Evolutionary conservation across 1,140 invertebrate genomes (phyloP).

Genomic region (Bombus affinis): DNA sequence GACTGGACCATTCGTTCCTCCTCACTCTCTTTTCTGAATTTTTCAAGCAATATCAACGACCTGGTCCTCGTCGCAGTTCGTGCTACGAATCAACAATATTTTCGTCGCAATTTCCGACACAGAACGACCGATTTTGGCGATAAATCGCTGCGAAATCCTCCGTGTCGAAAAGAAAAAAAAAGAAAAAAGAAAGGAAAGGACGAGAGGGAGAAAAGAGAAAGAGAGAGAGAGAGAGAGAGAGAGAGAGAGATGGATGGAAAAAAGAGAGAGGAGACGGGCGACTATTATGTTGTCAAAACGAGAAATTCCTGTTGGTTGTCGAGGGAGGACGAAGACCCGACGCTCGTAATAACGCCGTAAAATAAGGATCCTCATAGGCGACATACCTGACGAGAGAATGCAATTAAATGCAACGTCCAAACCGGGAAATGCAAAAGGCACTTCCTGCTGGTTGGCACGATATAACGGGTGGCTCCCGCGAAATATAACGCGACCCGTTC

Average conservation of each 20-base stretch:
- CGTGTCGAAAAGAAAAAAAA: background rate
- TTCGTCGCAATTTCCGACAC: background rate
- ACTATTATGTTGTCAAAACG: slow-evolving; percentile 49
- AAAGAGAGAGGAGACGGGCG: background rate
- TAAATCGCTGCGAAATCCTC: background rate
- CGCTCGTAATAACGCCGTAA: slow-evolving; percentile 40
- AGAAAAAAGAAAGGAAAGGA: background rate
- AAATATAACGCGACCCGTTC: slow-evolving; percentile 59
- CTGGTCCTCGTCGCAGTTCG: background rate
- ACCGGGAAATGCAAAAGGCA: slow-evolving; percentile 64
- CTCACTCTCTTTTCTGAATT: background rate
- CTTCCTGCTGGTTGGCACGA: slow-evolving; percentile 38
- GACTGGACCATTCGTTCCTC: background rate
- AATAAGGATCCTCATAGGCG: slow-evolving; percentile 41
- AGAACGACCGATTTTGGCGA: background rate
- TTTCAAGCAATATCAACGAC: slow-evolving; percentile 11
- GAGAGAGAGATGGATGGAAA: background rate
- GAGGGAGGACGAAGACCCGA: background rate
- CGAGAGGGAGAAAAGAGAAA: no score
- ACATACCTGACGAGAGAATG: slow-evolving; percentile 55
- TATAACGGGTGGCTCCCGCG: slow-evolving; percentile 46
- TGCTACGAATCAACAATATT: slow-evolving; percentile 13
- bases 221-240: background rate
- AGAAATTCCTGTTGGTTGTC: slow-evolving; percentile 31
- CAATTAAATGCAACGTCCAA: slow-evolving; percentile 69